phyloP scores from a whole-genome alignment of 1,140 invertebrate genomes.

The Phymastichus coffea region DNA sequence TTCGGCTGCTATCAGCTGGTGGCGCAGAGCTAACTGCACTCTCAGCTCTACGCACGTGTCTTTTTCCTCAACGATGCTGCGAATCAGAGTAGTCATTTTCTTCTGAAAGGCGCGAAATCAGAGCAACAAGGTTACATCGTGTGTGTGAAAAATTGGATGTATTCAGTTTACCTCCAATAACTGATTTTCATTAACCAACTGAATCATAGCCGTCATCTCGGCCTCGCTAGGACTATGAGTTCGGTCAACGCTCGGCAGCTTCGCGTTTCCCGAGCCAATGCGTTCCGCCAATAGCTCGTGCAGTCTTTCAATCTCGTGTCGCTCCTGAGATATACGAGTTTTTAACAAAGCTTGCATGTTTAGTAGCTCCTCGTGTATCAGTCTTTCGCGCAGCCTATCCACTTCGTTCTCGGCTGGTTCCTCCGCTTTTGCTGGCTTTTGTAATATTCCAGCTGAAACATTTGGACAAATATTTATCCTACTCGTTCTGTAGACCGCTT shows the following conservation, averaged over 20 bases:
- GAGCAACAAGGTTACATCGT: not conserved
- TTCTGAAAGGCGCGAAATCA: conserved; percentile 43
- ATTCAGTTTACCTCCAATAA: conserved; percentile 57
- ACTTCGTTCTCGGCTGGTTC: conserved; percentile 55
- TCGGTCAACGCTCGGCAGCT: conserved; percentile 35
- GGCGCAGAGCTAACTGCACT: conserved; percentile 65
- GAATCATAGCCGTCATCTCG: conserved; percentile 51
- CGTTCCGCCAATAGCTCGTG: conserved; percentile 56
- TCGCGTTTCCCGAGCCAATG: conserved; percentile 48
- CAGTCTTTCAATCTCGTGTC: conserved; percentile 67
- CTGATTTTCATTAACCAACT: conserved; percentile 65
- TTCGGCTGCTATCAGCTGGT: too few species aligned
- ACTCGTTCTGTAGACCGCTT: too few species aligned
- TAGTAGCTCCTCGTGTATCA: conserved; percentile 69
- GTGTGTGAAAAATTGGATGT: not conserved
- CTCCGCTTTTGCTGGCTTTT: conserved; percentile 1
- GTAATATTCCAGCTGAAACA: not conserved
- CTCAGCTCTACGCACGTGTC: conserved; percentile 67
- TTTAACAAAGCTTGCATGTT: conserved; percentile 65
- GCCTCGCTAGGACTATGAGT: conserved; percentile 57
- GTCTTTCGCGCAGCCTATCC: conserved; percentile 61
- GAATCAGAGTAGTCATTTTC: conserved; percentile 64
- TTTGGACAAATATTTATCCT: too few species aligned
- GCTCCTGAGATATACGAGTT: conserved; percentile 66
- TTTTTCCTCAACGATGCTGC: conserved; percentile 68